Conservation (phyloP, 2,113 vertebrate species). For the Pholis gunnellus region DNA sequence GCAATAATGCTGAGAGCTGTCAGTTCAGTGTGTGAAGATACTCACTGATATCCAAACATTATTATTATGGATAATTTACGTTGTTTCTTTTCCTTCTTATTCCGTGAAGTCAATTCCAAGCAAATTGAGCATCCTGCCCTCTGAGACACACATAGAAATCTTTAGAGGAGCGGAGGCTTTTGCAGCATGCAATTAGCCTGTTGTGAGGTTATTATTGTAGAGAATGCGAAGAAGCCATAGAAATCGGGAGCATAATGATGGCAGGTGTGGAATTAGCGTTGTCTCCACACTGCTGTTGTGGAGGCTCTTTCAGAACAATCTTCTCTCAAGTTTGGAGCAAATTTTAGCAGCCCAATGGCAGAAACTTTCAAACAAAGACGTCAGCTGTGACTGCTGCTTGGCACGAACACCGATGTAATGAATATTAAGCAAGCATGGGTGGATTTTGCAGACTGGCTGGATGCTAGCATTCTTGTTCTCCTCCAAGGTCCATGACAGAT, state of each 20-base stretch:
- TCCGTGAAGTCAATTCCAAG: slow-evolving; percentile 36
- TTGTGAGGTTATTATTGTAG: slow-evolving; percentile 58
- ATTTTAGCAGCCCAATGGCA: slow-evolving; percentile 29
- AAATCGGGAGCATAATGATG: slow-evolving; percentile 62
- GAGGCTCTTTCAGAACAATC: slow-evolving; percentile 42
- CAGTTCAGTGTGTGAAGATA: slow-evolving; percentile 63
- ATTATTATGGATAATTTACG: slow-evolving; percentile 43
- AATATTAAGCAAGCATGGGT: slow-evolving; percentile 49
- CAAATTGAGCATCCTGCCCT: slow-evolving; percentile 40
- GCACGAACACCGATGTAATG: slow-evolving; percentile 41
- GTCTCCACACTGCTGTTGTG: slow-evolving; percentile 35
- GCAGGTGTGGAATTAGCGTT: slow-evolving; percentile 72
- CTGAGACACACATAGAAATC: slow-evolving; percentile 47
- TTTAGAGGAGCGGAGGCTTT: slow-evolving; percentile 38
- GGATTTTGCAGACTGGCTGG: slow-evolving; percentile 38
- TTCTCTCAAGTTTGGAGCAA: slow-evolving; percentile 42
- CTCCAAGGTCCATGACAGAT: slow-evolving; percentile 42
- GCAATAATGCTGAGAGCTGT: slow-evolving; percentile 55
- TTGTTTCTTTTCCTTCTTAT: slow-evolving; percentile 1
- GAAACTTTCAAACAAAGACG: slow-evolving; percentile 56
- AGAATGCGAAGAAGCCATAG: slow-evolving; percentile 51
- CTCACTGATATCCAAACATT: slow-evolving; percentile 55
- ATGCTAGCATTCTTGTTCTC: slow-evolving; percentile 26
- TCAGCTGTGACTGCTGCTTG: slow-evolving; percentile 56
- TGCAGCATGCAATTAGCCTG: slow-evolving; percentile 61